phyloP scores from a whole-genome alignment of 2,113 vertebrate genomes.

The Pholis gunnellus region DNA sequence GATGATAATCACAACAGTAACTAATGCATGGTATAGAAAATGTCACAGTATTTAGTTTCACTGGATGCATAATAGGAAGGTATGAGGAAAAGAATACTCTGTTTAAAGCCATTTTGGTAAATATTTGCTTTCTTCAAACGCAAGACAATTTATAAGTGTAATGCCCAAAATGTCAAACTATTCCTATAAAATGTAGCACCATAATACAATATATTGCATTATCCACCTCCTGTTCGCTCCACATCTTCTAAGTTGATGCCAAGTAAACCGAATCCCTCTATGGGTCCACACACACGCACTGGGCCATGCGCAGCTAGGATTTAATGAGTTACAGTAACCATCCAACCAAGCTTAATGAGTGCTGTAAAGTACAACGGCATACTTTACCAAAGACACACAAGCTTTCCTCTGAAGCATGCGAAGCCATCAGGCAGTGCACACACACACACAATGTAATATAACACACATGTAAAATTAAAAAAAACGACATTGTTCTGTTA shows the following conservation, averaged over 20 bases:
- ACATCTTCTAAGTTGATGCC: conserved; percentile 8
- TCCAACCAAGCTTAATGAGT: conserved; percentile 54
- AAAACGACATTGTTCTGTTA: neutral
- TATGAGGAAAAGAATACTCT: neutral
- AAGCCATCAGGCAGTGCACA: neutral
- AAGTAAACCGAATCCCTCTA: neutral
- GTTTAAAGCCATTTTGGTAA: neutral
- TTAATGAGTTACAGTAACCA: conserved; percentile 67
- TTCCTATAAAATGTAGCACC: neutral
- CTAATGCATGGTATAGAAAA: neutral
- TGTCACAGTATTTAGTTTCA: neutral
- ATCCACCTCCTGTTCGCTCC: conserved; percentile 6
- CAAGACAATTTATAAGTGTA: no score
- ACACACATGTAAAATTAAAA: conserved; percentile 13
- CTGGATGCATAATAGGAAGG: neutral
- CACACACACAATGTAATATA: conserved; percentile 7
- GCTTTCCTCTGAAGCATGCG: conserved; percentile 8
- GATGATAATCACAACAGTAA: neutral
- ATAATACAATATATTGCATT: neutral
- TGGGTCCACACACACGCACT: conserved; percentile 35
- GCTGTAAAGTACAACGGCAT: conserved; percentile 1
- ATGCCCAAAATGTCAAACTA: neutral
- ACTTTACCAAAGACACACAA: conserved; percentile 20
- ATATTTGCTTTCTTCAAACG: conserved; percentile 10
- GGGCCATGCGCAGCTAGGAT: conserved; percentile 41